Conservation (phyloP, 2,888 invertebrate genomes). For the Drosophila affinis region DNA sequence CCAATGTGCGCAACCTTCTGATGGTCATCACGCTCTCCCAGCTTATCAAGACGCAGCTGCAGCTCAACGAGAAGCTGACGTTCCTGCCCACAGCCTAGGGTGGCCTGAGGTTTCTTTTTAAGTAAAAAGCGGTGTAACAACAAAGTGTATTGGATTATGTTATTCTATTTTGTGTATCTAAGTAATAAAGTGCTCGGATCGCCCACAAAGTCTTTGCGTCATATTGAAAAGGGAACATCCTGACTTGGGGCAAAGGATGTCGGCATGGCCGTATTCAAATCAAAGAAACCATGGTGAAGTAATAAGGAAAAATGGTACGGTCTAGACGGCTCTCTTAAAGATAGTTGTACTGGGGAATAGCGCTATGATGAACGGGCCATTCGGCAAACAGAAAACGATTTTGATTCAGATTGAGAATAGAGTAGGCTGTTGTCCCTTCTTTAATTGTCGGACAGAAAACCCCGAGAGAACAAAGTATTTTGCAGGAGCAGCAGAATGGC, state of each 20-base stretch:
- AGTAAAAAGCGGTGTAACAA: conserved; percentile 55
- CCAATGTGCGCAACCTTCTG: conserved; percentile 97
- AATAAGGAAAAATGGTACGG: no score
- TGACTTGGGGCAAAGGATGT: no score
- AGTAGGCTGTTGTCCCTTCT: neutral
- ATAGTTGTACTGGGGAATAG: no score
- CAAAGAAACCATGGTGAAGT: no score
- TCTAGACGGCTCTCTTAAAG: no score
- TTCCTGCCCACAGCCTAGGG: conserved; percentile 89
- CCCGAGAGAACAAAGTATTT: neutral
- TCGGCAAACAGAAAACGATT: no score
- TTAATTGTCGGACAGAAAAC: neutral
- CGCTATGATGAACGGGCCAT: no score
- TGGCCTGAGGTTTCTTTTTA: conserved; percentile 34
- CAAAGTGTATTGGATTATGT: conserved; percentile 54
- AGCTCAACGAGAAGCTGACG: conserved; percentile 97
- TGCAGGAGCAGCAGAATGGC: neutral
- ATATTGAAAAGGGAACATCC: neutral
- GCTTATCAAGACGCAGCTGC: conserved; percentile 97
- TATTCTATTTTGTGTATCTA: conserved; percentile 45
- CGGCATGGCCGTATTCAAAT: no score
- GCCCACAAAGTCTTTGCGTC: neutral
- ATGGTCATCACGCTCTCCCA: conserved; percentile 99
- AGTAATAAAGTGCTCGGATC: conserved; percentile 59
- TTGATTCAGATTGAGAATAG: neutral